A percentile compares a stretch with the other conserved stretches of the same genome.
These are phyloP conservation scores for Drosophila neotestacea DNA, from an alignment of 2,888 invertebrate species.

Conservation along the genomic window DNA sequence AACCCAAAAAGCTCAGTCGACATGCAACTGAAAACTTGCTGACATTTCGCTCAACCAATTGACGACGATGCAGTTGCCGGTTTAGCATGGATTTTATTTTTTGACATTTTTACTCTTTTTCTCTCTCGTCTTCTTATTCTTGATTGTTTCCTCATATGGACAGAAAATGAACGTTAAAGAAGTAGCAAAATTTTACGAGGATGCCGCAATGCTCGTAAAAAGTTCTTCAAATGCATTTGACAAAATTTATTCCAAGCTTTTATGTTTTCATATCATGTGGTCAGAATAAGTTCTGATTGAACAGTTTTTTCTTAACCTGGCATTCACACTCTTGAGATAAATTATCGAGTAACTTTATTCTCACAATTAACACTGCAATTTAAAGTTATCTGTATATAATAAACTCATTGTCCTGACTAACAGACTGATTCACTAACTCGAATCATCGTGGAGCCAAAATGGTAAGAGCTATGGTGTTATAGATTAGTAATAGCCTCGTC, in stretches of 20 bases:
- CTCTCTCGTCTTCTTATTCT: not conserved
- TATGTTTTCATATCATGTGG: not conserved
- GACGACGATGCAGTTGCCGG: slow-evolving; percentile 51
- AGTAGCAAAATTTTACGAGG: slow-evolving; percentile 16
- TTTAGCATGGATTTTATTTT: slow-evolving; percentile 19
- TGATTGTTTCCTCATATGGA: slow-evolving; percentile 15
- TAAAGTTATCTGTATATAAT: no score
- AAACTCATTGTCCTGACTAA: no score
- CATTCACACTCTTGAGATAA: no score
- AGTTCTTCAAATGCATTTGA: not conserved
- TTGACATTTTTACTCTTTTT: slow-evolving; percentile 5
- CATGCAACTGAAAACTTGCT: slow-evolving; percentile 65
- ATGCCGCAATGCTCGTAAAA: not conserved
- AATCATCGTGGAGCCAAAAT: no score
- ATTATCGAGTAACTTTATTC: no score
- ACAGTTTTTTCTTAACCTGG: not conserved
- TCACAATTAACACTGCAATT: no score
- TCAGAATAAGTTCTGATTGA: not conserved
- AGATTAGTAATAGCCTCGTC: no score
- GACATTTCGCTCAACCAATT: slow-evolving; percentile 71
- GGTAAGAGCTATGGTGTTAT: no score
- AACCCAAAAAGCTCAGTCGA: slow-evolving; percentile 31
- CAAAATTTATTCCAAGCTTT: slow-evolving; percentile 13
- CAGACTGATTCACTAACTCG: no score
- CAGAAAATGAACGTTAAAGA: slow-evolving; percentile 11